Conservation (phyloP, 2,113 vertebrate genomes). For the Cryptomyrus ogoouensis region DNA sequence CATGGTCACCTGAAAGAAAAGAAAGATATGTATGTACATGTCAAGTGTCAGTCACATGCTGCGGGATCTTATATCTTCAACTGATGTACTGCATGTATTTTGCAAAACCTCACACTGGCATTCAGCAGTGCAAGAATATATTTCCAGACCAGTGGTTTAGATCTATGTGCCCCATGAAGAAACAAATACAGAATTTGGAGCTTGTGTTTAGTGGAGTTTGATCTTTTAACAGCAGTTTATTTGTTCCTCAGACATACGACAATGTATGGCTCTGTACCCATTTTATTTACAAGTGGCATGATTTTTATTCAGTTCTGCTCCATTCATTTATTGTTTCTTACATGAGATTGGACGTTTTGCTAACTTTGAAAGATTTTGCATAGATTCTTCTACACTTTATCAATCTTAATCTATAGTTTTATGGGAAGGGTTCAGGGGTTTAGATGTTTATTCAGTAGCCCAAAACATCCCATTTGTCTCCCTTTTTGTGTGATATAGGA, state of each 20-base stretch:
- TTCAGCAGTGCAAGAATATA: not conserved
- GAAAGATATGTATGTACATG: not conserved
- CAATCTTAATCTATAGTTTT: not conserved
- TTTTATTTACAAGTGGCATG: not conserved
- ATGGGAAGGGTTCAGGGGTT: slow-evolving; percentile 43
- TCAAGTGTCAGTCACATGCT: not conserved
- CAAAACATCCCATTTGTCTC: slow-evolving; percentile 17
- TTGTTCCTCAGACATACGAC: not conserved
- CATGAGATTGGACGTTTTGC: not conserved
- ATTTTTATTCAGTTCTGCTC: not conserved
- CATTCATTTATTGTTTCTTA: not conserved
- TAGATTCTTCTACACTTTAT: slow-evolving; percentile 16
- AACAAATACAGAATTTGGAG: not conserved
- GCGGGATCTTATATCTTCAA: not conserved
- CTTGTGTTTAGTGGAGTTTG: not conserved
- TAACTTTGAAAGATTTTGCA: not conserved
- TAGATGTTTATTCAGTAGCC: slow-evolving; percentile 29
- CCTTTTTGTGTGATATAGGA: slow-evolving; percentile 25
- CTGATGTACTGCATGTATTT: not conserved
- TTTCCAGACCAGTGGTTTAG: not conserved
- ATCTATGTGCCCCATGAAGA: not conserved
- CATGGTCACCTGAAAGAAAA: not conserved
- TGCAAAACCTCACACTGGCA: not conserved
- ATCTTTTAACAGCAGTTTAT: not conserved
- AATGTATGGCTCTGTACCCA: not conserved